Evolutionary conservation across 2,888 invertebrate genomes (phyloP).

Genomic region (Tetanocera ferruginea): DNA sequence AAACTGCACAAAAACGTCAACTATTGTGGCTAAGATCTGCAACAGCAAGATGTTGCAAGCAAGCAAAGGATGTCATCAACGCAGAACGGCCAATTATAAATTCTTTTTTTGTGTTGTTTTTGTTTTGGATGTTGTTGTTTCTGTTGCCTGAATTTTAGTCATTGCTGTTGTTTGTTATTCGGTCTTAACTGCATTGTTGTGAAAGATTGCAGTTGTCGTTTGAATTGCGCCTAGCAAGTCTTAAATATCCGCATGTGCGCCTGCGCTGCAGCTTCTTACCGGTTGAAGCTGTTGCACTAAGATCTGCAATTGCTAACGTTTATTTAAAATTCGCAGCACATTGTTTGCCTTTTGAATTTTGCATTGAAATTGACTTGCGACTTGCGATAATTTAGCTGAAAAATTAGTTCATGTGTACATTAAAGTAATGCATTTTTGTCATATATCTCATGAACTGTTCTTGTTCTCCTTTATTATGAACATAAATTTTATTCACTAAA

Average conservation of each 20-base stretch:
- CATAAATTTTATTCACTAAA: too few relatives aligned
- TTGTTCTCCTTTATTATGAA: too few relatives aligned
- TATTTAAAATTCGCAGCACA: constrained; percentile 16
- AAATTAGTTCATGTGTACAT: too few relatives aligned
- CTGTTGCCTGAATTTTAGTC: not conserved
- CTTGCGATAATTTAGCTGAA: too few relatives aligned
- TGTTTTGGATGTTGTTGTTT: not conserved
- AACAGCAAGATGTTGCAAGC: not conserved
- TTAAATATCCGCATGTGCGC: not conserved
- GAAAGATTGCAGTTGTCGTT: not conserved
- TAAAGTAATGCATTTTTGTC: too few relatives aligned
- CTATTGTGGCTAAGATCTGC: not conserved
- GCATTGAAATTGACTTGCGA: not conserved
- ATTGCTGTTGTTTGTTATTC: constrained; percentile 1
- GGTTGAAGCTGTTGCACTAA: not conserved
- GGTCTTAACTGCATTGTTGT: not conserved
- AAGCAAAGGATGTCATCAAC: constrained; percentile 13
- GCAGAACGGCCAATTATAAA: constrained; percentile 17
- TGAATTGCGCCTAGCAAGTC: too few relatives aligned
- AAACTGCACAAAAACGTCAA: not conserved
- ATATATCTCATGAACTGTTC: too few relatives aligned
- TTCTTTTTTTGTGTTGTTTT: not conserved
- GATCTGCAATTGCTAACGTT: not conserved
- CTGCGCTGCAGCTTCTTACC: not conserved
- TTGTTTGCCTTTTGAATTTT: not conserved